Evolutionary conservation across 1,140 invertebrate species (phyloP).

Genomic region (Psilanteris sp.): DNA sequence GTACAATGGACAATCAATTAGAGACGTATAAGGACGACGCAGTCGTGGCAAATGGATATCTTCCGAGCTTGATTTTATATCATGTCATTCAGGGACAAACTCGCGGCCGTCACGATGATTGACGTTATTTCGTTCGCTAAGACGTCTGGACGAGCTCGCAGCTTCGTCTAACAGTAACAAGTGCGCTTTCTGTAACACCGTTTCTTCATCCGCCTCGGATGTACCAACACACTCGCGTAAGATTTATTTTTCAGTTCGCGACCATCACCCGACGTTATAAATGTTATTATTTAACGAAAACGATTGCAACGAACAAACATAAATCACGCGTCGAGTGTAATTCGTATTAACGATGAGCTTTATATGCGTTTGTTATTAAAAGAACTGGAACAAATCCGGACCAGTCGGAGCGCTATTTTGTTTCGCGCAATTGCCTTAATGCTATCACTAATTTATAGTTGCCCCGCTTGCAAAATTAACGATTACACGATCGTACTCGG

Average conservation of each 20-base stretch:
- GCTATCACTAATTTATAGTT: no score
- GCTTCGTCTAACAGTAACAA: constrained; percentile 9
- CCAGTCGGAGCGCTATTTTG: no score
- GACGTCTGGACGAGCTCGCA: constrained; percentile 14
- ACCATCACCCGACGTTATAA: no score
- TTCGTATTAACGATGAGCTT: no score
- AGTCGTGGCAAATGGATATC: constrained; percentile 26
- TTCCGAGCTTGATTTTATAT: constrained; percentile 42
- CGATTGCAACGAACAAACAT: no score
- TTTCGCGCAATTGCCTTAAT: no score
- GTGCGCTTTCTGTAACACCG: constrained; percentile 7
- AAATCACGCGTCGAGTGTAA: no score
- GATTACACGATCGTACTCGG: constrained; percentile 10
- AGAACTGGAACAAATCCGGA: no score
- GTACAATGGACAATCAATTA: constrained; percentile 62
- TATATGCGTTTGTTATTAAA: no score
- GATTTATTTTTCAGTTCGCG: no score
- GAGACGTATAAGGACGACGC: constrained; percentile 52
- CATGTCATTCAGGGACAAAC: constrained; percentile 62
- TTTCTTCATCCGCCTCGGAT: constrained; percentile 11
- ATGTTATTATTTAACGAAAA: no score
- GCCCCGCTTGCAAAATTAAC: constrained; percentile 13
- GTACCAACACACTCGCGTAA: neutral
- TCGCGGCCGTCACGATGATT: constrained; percentile 42
- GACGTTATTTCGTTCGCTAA: constrained; percentile 43